Evolutionary conservation across 2,797 vertebrate genomes (phyloP).

Genomic region (Oreortyx pictus): DNA sequence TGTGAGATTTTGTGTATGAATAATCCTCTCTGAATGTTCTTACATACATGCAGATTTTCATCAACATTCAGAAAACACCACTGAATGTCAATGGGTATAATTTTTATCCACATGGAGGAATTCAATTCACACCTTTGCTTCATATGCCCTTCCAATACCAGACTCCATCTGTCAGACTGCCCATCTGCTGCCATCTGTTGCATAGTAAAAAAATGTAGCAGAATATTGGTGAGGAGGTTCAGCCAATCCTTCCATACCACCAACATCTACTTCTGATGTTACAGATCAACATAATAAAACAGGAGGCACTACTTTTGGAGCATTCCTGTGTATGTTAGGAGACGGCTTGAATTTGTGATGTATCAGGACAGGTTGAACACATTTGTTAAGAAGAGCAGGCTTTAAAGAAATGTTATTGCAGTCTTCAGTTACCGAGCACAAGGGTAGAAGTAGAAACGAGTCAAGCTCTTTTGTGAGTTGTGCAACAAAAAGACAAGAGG

Average conservation of each 20-base stretch:
- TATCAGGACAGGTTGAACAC: background rate
- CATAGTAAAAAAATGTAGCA: background rate
- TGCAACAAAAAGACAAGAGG: background rate
- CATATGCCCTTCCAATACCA: too few relatives aligned
- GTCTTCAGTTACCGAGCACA: background rate
- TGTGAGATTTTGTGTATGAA: background rate
- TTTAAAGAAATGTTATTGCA: background rate
- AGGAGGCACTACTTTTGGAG: background rate
- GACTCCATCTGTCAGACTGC: background rate
- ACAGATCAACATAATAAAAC: background rate
- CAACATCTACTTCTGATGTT: background rate
- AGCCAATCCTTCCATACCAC: background rate
- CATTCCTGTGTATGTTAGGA: background rate
- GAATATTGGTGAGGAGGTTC: background rate
- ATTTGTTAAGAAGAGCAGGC: background rate
- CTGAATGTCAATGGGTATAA: too few relatives aligned
- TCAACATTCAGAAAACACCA: too few relatives aligned
- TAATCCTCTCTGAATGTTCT: background rate
- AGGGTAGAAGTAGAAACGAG: background rate
- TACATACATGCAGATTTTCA: background rate
- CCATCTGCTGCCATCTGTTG: background rate
- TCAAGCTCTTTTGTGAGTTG: background rate
- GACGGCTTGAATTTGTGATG: background rate
- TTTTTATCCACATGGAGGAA: too few relatives aligned
- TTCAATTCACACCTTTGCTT: too few relatives aligned